Evolutionary conservation across 1,140 invertebrate species (phyloP), one percentile per base, ranked within the genome.

Genomic region (Delia radicum): DNA sequence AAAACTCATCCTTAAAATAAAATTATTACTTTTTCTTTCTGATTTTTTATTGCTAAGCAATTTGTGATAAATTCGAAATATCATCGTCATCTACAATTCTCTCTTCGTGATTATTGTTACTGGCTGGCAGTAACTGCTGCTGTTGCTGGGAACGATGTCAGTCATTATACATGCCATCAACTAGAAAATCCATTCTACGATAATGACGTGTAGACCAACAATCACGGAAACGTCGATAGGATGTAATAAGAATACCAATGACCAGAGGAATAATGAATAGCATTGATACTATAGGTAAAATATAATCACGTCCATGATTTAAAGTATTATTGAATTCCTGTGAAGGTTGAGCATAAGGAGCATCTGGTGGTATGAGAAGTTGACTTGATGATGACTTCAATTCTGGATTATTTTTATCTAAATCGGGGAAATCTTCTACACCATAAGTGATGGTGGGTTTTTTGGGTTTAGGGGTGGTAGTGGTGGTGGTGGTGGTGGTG

Each of bases 111-210:
- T 46, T 37, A 24, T 67, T 15, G 31, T 37, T 24, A 28, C 42
- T 27, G 15, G n/a, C 63, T 27, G 65, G 24, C 69, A 73, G 28
- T 15, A 33, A 62, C 1, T 76, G 78, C 26, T 75, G 74, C n/a
- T 26, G 28, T 24, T 79, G 77, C 24, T 46, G 74, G n/a, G 18
- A 26, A 79, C 81, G 28, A 78, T 78, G 84, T 85, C 84, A 90
- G 81, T 90, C 90, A 80, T 91, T 91, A 79, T 91, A 91, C 89
- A 91, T 91, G 78, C 90, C 91, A 79, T 91, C 90, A 73, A 91
- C 90, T 3, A 91, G 84, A 79, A 91, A 91, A 81, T 91, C 90
- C 90, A 91, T 91, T 76, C 90, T 87, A 12, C 88, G 84, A 78
- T 91, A 91, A 78, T 91, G 90, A 42, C 90, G 85, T 42, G 90